Base-by-base conservation (phyloP, 2,888 invertebrate genomes). In the Dinocampus coccinellae region DNA sequence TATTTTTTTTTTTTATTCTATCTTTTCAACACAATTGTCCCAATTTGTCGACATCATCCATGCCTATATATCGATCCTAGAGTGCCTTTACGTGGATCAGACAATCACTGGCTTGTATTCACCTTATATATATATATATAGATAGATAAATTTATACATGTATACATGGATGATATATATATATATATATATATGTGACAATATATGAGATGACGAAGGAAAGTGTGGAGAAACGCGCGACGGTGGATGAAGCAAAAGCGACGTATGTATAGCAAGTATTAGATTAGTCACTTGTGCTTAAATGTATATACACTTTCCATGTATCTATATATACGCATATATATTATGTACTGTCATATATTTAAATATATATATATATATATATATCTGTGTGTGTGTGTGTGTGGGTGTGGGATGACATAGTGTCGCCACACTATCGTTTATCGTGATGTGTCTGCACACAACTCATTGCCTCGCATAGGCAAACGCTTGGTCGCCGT, bases 261-360 rank as follows among this genome's bases (percentile, higher is more conserved):
- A 47, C 66, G 65, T 71, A 75, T 76, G 74, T 75, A 75, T 77
- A 76, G 74, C 53, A 73, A 74, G 76, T 77, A 82, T 82, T 81
- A 81, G 77, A 81, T 82, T 82, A 82, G 80, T 79, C 80, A 78
- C 29, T 77, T 71, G 72, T 73, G 62, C 34, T 16, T 13, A 22
- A 61, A 47, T 47, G 16, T 63, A 47, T 7, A 61, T 39, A 61
- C 39, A 6, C 11, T 39, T 39, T 39, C 69, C 69, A n/a, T n/a
- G n/a, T n/a, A n/a, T n/a, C 29, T 29, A n/a, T 53, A 65, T 62
- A 63, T 55, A 64, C 57, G 66, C 66, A 33, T 61, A 34, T 36
- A 52, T 0, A 33, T 52, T 36, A 52, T 0, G 42, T 52, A 39
- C 24, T 42, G 9, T 53, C 36, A 29, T 64, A 20, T 36, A 58